Evolutionary conservation across 2,888 invertebrate species (phyloP).

Genomic region (Ecliptopera silaceata): DNA sequence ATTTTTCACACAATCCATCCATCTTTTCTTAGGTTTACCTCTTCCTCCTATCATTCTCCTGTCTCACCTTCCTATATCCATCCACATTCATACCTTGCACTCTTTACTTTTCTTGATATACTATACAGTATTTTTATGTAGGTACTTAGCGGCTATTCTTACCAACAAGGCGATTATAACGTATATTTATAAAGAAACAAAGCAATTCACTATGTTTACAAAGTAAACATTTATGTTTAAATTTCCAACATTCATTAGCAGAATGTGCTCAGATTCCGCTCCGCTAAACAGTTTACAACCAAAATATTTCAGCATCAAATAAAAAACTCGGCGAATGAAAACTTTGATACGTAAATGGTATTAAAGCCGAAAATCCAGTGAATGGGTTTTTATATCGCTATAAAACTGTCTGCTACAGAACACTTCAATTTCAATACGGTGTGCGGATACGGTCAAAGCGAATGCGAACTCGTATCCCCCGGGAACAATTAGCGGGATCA

Average conservation of each 20-base stretch:
- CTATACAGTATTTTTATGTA: no score
- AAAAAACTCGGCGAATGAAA: conserved; percentile 29
- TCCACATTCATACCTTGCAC: no score
- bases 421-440: conserved; percentile 73
- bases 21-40: no score
- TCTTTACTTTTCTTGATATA: no score
- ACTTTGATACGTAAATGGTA: conserved; percentile 34
- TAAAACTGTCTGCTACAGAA: conserved; percentile 46
- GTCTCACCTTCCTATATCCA: no score
- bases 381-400: conserved; percentile 39
- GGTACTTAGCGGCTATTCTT: no score
- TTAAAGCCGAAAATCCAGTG: conserved; percentile 42
- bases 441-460: conserved; percentile 76
- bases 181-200: no score
- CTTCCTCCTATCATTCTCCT: no score
- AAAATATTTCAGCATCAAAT: conserved; percentile 45
- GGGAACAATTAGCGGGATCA: conserved; percentile 76
- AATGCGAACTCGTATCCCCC: conserved; percentile 44
- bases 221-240: conserved; percentile 28
- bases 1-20: no score
- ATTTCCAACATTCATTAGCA: conserved; percentile 49
- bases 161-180: no score
- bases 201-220: no score
- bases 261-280: conserved; percentile 49
- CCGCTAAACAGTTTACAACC: conserved; percentile 48